phyloP scores from a whole-genome alignment of 2,113 vertebrate species.

The Redunca redunca region DNA sequence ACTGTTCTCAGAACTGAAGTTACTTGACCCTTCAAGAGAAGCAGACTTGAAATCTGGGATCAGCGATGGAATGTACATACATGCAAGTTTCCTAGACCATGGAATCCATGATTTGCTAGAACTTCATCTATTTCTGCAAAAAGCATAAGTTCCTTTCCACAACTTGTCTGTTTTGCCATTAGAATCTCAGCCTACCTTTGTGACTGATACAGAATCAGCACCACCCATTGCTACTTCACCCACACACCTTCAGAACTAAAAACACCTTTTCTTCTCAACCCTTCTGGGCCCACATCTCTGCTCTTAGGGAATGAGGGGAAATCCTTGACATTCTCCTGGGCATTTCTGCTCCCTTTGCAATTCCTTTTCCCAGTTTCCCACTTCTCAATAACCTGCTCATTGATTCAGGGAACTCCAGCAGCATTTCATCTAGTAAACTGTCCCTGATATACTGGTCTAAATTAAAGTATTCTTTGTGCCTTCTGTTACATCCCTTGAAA shows the following conservation, averaged over 20 bases:
- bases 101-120: not conserved
- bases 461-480: not conserved
- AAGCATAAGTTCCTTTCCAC: not conserved
- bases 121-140: not conserved
- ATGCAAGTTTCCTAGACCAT: not conserved
- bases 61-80: not conserved
- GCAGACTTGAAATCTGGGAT: not conserved
- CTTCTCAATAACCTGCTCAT: not conserved
- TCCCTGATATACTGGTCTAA: not conserved
- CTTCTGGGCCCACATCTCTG: not conserved
- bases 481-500: not conserved
- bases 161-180: not conserved
- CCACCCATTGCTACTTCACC: accelerated
- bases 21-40: not conserved
- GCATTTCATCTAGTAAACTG: not conserved
- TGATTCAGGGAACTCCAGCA: not conserved
- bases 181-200: not conserved
- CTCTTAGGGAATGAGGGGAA: not conserved
- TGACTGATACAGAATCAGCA: not conserved
- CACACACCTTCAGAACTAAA: not conserved
- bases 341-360: not conserved
- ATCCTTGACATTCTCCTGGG: not conserved
- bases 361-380: not conserved
- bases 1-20: not conserved
- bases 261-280: not conserved